Evolutionary conservation across 2,888 invertebrate genomes (phyloP).

Genomic region (Mythimna vitellina): DNA sequence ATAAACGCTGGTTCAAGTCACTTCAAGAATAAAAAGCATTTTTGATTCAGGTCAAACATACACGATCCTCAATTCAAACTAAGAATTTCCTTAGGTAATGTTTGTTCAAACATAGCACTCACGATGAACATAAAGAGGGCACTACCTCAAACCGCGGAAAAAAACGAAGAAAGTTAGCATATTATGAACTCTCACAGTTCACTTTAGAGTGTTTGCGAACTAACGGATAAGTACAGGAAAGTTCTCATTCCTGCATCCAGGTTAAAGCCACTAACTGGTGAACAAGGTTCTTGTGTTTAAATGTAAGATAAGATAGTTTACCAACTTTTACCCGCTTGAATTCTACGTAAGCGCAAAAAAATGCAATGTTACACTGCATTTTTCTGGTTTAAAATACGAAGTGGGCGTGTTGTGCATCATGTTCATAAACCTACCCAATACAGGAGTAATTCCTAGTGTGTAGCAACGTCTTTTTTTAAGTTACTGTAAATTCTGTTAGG

Average conservation of each 20-base stretch:
- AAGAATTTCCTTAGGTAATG: background rate
- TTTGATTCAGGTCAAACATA: background rate
- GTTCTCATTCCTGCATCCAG: slow-evolving; percentile 19
- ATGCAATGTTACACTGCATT: background rate
- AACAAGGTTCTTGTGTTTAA: no score
- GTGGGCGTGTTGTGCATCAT: no score
- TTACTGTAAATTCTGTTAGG: no score
- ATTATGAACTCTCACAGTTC: slow-evolving; percentile 7
- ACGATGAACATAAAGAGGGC: background rate
- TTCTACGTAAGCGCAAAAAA: background rate
- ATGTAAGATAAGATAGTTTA: background rate
- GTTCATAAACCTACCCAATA: no score
- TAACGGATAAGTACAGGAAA: slow-evolving; percentile 15
- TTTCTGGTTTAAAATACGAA: no score
- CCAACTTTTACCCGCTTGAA: no score
- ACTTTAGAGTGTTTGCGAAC: slow-evolving; percentile 23
- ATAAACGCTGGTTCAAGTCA: background rate
- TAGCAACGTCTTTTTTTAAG: no score
- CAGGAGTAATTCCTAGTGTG: no score
- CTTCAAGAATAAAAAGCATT: background rate
- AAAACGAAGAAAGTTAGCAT: slow-evolving; percentile 2
- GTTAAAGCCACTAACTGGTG: background rate
- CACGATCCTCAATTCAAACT: background rate
- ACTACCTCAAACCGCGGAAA: slow-evolving; percentile 2
- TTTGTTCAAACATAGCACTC: slow-evolving; percentile 1